Base-by-base conservation (phyloP, 2,113 vertebrate genomes). In the Apistogramma diplotaenia region DNA sequence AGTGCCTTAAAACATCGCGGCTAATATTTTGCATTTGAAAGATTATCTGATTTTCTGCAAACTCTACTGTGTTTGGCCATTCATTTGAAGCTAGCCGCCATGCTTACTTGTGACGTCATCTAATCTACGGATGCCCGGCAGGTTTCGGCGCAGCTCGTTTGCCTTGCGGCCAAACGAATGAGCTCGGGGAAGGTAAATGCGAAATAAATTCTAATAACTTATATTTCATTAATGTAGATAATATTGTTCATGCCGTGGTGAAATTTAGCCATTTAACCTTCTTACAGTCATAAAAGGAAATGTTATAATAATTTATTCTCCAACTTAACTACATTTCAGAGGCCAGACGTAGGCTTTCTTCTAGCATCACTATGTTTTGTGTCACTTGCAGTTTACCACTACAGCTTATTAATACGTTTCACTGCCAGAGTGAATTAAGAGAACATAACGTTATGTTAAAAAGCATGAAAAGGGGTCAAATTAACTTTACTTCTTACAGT, bases 61-160 rank as follows among this genome's bases (percentile, higher is more conserved):
- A 54, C 5, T 16, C 61, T 16, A 25, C 19, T 70, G 35, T 76
- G 35, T 40, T 80, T 9, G n/a, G 6, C 55, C 72, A 40, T 25
- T 85, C 73, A 79, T 12, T 76, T 25, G 0, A 9, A 37, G 25
- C 23, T 31, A 8, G 75, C 74, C 86, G 89, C 93, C 93, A 94
- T 93, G 49, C 74, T 91, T 85, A 0, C 0, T 3, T 1, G 53
- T 74, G 74, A 93, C 89, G 91, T 91, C 87, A 84, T n/a, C 31
- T 5, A 49, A 35, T 18, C 82, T 88, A 93, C 91, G 89, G 89
- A 3, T 74, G 87, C 89, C 89, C 60, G 37, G 18, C 5, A 21
- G 61, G 75, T 18, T 61, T 61, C 12, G 2, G 16, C n/a, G 51
- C 8, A 5, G 6, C 13, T 53, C 16, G 40, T n/a, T 65, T 27